Evolutionary conservation across 2,113 vertebrate genomes (phyloP), one percentile per base, ranked within the genome.

Genomic region (Chaenocephalus aceratus): DNA sequence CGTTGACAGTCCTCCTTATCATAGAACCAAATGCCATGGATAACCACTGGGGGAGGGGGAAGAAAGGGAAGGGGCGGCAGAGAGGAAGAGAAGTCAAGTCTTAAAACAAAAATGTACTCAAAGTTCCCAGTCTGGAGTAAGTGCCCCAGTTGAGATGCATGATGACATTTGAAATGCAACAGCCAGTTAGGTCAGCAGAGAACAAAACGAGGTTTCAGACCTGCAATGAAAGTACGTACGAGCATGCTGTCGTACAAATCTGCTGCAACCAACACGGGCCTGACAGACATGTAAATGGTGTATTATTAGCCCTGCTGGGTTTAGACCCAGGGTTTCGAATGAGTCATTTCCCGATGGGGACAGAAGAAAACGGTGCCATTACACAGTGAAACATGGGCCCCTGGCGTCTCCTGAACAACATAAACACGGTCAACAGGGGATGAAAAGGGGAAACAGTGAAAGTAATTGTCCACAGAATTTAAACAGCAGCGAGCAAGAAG

Each of bases 1-100:
- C 98, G 97, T 88, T 96, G 96, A 93, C 97, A 99, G 93, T 99
- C 98, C 90, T 96, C 95, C 85, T 97, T 97, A 89, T 98, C 96
- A 82, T 99, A 99, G 95, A 99, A 99, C 98, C 98, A 99, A 94
- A 99, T 99, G 61, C 98, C 97, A 88, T 98, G 96, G 92, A 99
- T 99, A 90, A 96, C 96, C 95, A 98, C 98, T 99, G 95, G 9
- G 57, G 44, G 91, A 92, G 44, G 16, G 59, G 56, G 66, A 53
- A 58, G 49, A 72, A 44, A 11, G 58, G 12, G 4, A 54, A 18
- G 54, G 3, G 54, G 52, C 16, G 12, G 11, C 2, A 58, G 49
- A 49, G 48, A 56, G 21, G 57, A 16, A 77, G n/a, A 65, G 13
- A 34, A 16, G 30, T 56, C 4, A 71, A 63, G 26, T 59, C 59